Conservation (phyloP, 2,888 invertebrate genomes). For the Formica aserva region DNA sequence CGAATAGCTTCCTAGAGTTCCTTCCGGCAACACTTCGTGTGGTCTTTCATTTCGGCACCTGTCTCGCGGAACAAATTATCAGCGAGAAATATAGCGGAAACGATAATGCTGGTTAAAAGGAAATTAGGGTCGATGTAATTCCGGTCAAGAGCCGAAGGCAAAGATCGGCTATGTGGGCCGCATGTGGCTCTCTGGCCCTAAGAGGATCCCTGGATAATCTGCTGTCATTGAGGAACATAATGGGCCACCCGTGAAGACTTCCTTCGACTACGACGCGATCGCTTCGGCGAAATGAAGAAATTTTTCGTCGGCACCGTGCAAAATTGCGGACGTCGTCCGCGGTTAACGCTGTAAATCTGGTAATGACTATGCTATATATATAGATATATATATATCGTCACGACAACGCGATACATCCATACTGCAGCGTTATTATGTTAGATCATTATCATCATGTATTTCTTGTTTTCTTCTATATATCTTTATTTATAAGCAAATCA, state of each 20-base stretch:
- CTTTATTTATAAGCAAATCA: background rate
- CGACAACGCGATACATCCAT: background rate
- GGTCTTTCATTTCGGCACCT: conserved; percentile 73
- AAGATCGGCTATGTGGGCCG: conserved; percentile 41
- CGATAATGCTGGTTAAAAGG: conserved; percentile 74
- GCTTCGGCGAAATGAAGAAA: conserved; percentile 75
- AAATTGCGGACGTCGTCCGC: conserved; percentile 63
- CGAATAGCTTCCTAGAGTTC: conserved; percentile 21
- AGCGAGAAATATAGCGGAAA: conserved; percentile 53
- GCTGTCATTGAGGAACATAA: conserved; percentile 76
- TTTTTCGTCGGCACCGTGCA: conserved; percentile 73
- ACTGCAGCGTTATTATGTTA: background rate
- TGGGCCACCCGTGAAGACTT: conserved; percentile 77
- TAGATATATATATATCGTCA: background rate
- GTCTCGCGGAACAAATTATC: conserved; percentile 71
- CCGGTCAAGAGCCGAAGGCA: conserved; percentile 47
- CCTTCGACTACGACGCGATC: conserved; percentile 60
- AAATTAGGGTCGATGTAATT: conserved; percentile 75
- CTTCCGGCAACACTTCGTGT: conserved; percentile 57
- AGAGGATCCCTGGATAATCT: conserved; percentile 74
- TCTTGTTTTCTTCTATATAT: background rate
- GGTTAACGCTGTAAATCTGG: conserved; percentile 33
- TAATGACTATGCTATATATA: conserved; percentile 10
- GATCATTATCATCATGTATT: background rate
- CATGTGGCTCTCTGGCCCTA: conserved; percentile 47